Conservation (phyloP, 2,888 invertebrate species). For the Acleris emargana region DNA sequence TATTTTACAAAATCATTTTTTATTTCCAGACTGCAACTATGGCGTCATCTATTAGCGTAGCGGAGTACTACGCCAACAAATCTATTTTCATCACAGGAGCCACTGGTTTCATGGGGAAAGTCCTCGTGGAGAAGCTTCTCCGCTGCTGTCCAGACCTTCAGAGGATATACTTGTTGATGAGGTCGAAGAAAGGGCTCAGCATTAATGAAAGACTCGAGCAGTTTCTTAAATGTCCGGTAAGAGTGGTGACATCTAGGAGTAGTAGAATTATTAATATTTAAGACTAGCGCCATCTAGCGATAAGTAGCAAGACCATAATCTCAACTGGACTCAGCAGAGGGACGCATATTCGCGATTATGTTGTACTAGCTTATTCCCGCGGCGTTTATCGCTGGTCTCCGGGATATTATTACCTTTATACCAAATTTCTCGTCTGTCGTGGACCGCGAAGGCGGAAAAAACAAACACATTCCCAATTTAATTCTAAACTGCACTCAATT, state of each 20-base stretch:
- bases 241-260: constrained; percentile 46
- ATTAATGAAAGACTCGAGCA: constrained; percentile 85
- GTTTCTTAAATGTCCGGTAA: constrained; percentile 76
- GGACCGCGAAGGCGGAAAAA: too few relatives aligned
- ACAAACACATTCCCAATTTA: too few relatives aligned
- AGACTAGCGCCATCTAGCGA: background rate
- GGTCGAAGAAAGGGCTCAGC: constrained; percentile 88
- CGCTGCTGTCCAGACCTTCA: constrained; percentile 87
- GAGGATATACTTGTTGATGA: constrained; percentile 87
- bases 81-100: constrained; percentile 91
- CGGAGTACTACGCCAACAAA: constrained; percentile 84
- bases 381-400: too few relatives aligned
- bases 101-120: constrained; percentile 94
- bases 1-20: too few relatives aligned
- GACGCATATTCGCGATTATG: too few relatives aligned
- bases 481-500: too few relatives aligned
- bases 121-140: constrained; percentile 90
- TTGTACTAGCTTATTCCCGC: too few relatives aligned
- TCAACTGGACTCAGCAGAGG: too few relatives aligned
- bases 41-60: constrained; percentile 70
- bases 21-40: constrained; percentile 44
- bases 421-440: too few relatives aligned
- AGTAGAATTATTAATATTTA: constrained; percentile 42
- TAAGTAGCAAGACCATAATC: constrained; percentile 5
- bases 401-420: too few relatives aligned